These are phyloP conservation scores for Toxostoma redivivum DNA, from an alignment of 2,113 vertebrate species.

Conservation along the genomic window DNA sequence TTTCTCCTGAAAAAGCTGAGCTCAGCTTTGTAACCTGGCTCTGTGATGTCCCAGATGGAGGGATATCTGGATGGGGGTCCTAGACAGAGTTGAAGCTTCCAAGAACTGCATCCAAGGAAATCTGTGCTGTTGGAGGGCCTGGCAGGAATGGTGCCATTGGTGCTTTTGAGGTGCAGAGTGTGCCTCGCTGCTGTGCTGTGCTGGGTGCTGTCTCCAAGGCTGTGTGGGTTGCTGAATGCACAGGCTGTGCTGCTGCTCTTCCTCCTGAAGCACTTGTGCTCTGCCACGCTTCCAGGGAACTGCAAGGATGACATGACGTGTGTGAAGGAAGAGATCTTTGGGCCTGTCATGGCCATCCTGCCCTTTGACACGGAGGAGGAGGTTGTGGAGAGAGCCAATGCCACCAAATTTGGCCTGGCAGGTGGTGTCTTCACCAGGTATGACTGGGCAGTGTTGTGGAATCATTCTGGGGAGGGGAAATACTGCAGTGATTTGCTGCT, in stretches of 20 bases:
- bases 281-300: constrained; percentile 73
- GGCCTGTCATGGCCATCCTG: constrained; percentile 95
- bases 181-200: neutral
- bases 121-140: neutral
- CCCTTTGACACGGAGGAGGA: constrained; percentile 92
- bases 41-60: neutral
- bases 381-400: constrained; percentile 86
- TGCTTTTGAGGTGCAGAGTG: neutral
- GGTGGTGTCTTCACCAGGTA: constrained; percentile 97
- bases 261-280: neutral
- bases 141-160: neutral
- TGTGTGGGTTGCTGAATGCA: neutral
- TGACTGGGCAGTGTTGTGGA: neutral
- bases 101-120: neutral
- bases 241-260: neutral
- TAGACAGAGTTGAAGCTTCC: neutral
- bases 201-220: neutral
- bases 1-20: neutral
- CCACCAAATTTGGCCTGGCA: constrained; percentile 87
- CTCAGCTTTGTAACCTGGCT: neutral
- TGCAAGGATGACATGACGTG: constrained; percentile 94
- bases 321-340: constrained; percentile 97
- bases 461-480: neutral
- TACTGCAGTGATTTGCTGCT: neutral
- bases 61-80: too few species aligned